Conservation (phyloP, 2,797 vertebrate species). For the Lepus townsendii region DNA sequence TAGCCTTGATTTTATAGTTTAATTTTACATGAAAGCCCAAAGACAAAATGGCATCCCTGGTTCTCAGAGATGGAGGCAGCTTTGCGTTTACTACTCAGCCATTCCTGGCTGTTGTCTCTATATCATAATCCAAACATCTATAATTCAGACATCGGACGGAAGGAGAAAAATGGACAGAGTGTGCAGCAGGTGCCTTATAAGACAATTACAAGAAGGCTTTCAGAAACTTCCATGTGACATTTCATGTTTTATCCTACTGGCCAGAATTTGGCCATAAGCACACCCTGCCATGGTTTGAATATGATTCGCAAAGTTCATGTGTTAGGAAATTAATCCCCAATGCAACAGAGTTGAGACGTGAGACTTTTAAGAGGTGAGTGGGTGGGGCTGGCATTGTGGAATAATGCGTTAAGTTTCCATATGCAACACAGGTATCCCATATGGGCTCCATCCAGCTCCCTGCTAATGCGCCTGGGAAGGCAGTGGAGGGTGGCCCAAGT, state of each 20-base stretch:
- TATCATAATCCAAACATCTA: not conserved
- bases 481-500: too few species aligned
- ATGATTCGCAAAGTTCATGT: too few species aligned
- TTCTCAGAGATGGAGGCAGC: not conserved
- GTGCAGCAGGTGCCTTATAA: not conserved
- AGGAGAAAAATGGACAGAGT: not conserved
- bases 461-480: too few species aligned
- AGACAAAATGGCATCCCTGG: not conserved
- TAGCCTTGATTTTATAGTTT: conserved; percentile 45
- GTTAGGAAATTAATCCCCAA: too few species aligned
- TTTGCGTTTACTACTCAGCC: not conserved
- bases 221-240: not conserved
- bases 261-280: not conserved
- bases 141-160: not conserved
- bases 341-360: too few species aligned
- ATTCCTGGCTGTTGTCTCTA: not conserved
- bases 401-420: too few species aligned
- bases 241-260: not conserved
- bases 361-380: too few species aligned
- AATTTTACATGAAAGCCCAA: not conserved
- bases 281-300: too few species aligned
- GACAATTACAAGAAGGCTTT: not conserved
- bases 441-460: too few species aligned
- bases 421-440: too few species aligned
- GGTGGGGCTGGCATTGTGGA: too few species aligned